Conservation (phyloP, 2,113 vertebrate species). For the Gambusia affinis region DNA sequence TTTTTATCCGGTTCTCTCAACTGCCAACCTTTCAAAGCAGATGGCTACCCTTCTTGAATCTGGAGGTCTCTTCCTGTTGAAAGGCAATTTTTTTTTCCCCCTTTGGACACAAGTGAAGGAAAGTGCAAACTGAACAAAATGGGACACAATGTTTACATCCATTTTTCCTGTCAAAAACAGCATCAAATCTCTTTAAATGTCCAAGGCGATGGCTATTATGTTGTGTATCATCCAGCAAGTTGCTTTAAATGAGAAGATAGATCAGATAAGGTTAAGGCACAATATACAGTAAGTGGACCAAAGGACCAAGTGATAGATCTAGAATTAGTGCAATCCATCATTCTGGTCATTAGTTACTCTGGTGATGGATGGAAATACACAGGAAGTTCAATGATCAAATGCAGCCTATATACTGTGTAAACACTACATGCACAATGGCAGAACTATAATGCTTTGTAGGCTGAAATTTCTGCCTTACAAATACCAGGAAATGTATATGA, state of each 20-base stretch:
- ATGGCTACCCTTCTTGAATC: not conserved
- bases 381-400: conserved; percentile 39
- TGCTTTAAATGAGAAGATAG: conserved; percentile 35
- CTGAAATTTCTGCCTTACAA: not conserved
- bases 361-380: conserved; percentile 46
- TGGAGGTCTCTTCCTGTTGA: not conserved
- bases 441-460: not conserved
- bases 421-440: conserved; percentile 25
- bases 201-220: conserved; percentile 7
- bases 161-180: conserved; percentile 27
- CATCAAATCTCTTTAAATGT: too few relatives aligned
- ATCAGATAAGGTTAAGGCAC: conserved; percentile 49
- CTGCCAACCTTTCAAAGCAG: not conserved
- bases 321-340: conserved; percentile 62
- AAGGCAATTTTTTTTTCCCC: not conserved
- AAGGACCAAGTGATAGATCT: conserved; percentile 56
- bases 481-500: conserved; percentile 4
- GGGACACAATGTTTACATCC: not conserved
- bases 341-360: conserved; percentile 45
- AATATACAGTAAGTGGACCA: conserved; percentile 48
- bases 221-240: conserved; percentile 28
- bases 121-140: conserved; percentile 3
- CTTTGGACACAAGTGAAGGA: conserved; percentile 5
- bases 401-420: conserved; percentile 19
- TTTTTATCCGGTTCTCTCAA: not conserved